Evolutionary conservation across 2,797 vertebrate species (phyloP).

Genomic region (Ctenopoma kingsleyae): DNA sequence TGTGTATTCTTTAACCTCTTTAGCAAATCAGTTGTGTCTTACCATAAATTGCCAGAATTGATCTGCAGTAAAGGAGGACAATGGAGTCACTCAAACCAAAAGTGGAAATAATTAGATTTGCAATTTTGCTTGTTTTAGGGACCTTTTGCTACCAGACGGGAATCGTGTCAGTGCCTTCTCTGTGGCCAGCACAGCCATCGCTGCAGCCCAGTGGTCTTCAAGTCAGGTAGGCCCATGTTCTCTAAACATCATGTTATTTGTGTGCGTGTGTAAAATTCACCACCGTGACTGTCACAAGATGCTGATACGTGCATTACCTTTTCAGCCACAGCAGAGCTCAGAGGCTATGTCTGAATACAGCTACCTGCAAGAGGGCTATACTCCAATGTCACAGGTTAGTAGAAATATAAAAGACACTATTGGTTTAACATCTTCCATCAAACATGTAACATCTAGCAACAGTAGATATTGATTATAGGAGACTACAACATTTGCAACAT

Average conservation of each 20-base stretch:
- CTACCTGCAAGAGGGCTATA: slow-evolving; percentile 93
- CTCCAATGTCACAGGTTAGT: slow-evolving; percentile 90
- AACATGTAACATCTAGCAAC: slow-evolving; percentile 31
- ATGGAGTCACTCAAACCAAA: not conserved
- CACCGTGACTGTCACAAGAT: not conserved
- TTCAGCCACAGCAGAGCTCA: slow-evolving; percentile 89
- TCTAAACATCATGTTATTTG: not conserved
- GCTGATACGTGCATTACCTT: slow-evolving; percentile 10
- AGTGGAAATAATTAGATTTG: not conserved
- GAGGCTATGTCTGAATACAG: slow-evolving; percentile 92
- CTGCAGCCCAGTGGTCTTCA: slow-evolving; percentile 99
- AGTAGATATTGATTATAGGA: not conserved
- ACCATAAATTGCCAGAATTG: not conserved
- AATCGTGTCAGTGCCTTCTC: slow-evolving; percentile 98
- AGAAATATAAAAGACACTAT: not conserved
- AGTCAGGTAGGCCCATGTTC: slow-evolving; percentile 88
- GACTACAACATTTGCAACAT: not conserved
- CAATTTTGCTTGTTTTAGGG: slow-evolving; percentile 78
- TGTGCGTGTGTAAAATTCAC: not conserved
- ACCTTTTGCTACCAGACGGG: slow-evolving; percentile 94
- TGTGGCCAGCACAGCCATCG: slow-evolving; percentile 98
- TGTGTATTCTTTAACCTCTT: not conserved
- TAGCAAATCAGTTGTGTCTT: not conserved
- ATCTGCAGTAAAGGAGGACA: not conserved
- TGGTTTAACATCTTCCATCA: too few species aligned